A percentile compares a stretch with the other conserved stretches of the same genome.
These are phyloP conservation scores for Diglossa cyanea DNA, from an alignment of 2,797 vertebrate species.

Conservation along the genomic window DNA sequence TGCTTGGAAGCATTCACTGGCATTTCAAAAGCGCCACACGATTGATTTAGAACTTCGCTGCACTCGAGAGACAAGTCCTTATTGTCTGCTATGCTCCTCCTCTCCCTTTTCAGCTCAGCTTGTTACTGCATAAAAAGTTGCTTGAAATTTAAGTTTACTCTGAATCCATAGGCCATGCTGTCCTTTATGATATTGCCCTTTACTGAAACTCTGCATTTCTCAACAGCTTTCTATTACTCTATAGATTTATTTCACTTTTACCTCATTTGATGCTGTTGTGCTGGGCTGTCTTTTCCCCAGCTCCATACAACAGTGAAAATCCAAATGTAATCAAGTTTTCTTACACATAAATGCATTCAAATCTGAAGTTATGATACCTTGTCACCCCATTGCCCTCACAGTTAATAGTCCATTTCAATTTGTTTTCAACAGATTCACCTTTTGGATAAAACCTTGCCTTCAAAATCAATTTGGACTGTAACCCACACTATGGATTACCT, in stretches of 20 bases:
- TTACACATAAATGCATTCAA: background rate
- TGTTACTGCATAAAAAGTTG: background rate
- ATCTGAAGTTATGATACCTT: background rate
- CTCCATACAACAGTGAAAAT: background rate
- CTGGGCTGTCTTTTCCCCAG: background rate
- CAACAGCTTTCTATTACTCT: background rate
- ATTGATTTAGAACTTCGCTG: constrained; percentile 64
- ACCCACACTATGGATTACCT: background rate
- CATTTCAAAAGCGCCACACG: constrained; percentile 63
- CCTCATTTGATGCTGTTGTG: background rate
- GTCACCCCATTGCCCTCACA: background rate
- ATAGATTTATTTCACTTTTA: background rate
- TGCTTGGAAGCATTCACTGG: constrained; percentile 68
- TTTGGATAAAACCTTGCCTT: constrained; percentile 5
- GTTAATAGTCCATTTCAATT: background rate
- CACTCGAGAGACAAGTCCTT: background rate
- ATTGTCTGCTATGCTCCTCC: background rate
- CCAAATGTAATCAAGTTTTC: background rate
- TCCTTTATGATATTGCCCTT: background rate
- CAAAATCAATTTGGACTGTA: background rate
- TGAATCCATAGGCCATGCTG: background rate
- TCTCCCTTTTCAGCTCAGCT: background rate
- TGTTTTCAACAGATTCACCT: background rate
- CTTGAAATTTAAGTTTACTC: background rate
- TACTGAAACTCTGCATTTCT: background rate